Percentiles rank a stretch among this genome's conserved stretches.
Conservation (phyloP, 2,797 vertebrate species). For the Chromobotia macracanthus region DNA sequence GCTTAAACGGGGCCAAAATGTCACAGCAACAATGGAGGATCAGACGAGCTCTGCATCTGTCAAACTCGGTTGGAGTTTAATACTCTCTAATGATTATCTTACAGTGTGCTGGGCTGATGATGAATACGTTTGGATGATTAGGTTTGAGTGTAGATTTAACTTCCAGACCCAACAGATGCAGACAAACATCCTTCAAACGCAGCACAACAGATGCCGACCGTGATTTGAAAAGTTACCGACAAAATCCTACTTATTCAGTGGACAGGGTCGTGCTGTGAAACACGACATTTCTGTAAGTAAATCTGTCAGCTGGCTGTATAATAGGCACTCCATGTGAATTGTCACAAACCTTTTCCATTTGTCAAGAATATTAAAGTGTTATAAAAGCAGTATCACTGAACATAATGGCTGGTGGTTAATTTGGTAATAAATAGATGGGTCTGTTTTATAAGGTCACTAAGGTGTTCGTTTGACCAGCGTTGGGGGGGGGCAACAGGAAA, state of each 20-base stretch:
- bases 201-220: conserved; percentile 76
- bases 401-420: not conserved
- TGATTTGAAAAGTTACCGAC: conserved; percentile 73
- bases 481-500: not conserved
- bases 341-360: conserved; percentile 13
- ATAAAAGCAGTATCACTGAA: not conserved
- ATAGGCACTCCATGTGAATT: not conserved
- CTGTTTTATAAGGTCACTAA: not conserved
- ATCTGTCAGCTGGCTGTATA: conserved; percentile 9
- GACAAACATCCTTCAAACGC: conserved; percentile 61
- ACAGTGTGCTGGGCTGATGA: conserved; percentile 36
- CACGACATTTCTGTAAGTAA: conserved; percentile 11
- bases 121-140: conserved; percentile 44
- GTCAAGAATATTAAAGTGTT: conserved; percentile 2
- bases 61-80: conserved; percentile 54
- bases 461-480: conserved; percentile 14
- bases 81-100: conserved; percentile 60
- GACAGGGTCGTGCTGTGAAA: conserved; percentile 19
- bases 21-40: conserved; percentile 31
- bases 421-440: conserved; percentile 2
- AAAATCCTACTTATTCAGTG: conserved; percentile 32
- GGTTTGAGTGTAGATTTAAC: conserved; percentile 58
- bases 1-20: conserved; percentile 28
- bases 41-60: conserved; percentile 54
- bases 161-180: conserved; percentile 71